Evolutionary conservation across 2,113 vertebrate genomes (phyloP).

Genomic region (Aviceda subcristata): DNA sequence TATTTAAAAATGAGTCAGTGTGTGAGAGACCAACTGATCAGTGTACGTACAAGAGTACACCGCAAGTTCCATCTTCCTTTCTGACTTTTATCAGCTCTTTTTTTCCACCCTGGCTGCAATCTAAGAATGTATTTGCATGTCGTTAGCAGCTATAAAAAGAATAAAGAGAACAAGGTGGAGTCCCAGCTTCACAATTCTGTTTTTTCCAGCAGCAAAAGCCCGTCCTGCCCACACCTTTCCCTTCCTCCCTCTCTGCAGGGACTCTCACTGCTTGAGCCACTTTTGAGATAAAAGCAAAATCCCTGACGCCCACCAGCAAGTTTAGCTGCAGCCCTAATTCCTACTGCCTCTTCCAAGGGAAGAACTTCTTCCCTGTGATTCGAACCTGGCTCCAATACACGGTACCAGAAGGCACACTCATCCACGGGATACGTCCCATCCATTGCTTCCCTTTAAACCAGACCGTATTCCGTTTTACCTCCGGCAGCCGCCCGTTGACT

Average conservation of each 20-base stretch:
- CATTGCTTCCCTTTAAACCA: background rate
- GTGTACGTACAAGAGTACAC: background rate
- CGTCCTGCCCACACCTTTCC: slow-evolving; percentile 26
- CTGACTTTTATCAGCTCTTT: slow-evolving; percentile 9
- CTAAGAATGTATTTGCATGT: slow-evolving; percentile 51
- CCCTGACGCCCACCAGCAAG: rapidly evolving
- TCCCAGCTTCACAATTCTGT: background rate
- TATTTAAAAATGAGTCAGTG: background rate
- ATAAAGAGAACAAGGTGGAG: background rate
- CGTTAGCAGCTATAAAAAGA: slow-evolving; percentile 9
- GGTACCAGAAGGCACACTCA: background rate
- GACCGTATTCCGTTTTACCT: background rate
- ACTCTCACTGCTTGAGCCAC: background rate
- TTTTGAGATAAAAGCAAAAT: background rate
- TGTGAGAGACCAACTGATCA: background rate
- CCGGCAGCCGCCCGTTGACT: rapidly evolving
- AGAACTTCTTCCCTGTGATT: background rate
- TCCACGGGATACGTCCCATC: rapidly evolving
- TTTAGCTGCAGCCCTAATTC: background rate
- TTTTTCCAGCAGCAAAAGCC: slow-evolving; percentile 44
- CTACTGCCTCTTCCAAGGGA: background rate
- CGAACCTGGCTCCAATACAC: background rate
- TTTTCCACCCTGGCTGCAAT: slow-evolving; percentile 59
- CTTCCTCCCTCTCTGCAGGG: background rate
- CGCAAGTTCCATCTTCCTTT: slow-evolving; percentile 59